These are phyloP conservation scores for Copidosoma aretas DNA, from an alignment of 2,888 invertebrate genomes.

Conservation along the genomic window DNA sequence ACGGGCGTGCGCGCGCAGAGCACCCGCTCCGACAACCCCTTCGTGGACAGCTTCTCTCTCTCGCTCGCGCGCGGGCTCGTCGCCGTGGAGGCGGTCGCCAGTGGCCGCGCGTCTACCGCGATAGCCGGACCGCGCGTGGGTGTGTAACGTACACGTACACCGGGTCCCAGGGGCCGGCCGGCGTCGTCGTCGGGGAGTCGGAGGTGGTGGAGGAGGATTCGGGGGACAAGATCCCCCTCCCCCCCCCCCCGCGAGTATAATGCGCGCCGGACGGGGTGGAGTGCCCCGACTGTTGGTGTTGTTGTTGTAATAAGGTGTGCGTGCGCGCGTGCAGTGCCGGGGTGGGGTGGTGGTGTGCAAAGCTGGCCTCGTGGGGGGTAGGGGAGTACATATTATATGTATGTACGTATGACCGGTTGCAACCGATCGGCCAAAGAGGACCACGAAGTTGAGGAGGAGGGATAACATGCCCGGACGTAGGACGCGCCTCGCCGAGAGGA, in stretches of 20 bases:
- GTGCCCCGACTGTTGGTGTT: too few relatives aligned
- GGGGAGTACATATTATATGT: too few relatives aligned
- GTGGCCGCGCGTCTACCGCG: slow-evolving; percentile 62
- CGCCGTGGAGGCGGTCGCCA: slow-evolving; percentile 53
- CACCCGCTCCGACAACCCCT: slow-evolving; percentile 20
- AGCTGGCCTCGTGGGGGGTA: too few relatives aligned
- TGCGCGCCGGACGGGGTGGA: not conserved
- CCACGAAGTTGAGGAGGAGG: not conserved
- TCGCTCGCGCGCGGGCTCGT: slow-evolving; percentile 35
- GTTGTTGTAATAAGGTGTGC: too few relatives aligned
- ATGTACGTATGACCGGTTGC: too few relatives aligned
- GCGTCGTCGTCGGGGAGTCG: too few relatives aligned
- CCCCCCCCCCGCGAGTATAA: not conserved
- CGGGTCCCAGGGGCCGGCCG: too few relatives aligned
- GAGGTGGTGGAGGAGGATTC: too few relatives aligned
- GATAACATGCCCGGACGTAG: not conserved
- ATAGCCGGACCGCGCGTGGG: slow-evolving; percentile 56
- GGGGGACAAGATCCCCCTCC: too few relatives aligned
- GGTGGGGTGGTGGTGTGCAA: too few relatives aligned
- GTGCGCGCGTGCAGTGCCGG: too few relatives aligned
- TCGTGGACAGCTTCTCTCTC: slow-evolving; percentile 23
- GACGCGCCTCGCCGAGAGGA: not conserved
- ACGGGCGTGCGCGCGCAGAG: slow-evolving; percentile 32
- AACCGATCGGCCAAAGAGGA: not conserved
- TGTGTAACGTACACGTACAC: too few relatives aligned